Percentiles rank a stretch among this genome's conserved stretches.
These are phyloP conservation scores for Morpho achilles DNA, from an alignment of 2,888 invertebrate genomes.

Conservation along the genomic window DNA sequence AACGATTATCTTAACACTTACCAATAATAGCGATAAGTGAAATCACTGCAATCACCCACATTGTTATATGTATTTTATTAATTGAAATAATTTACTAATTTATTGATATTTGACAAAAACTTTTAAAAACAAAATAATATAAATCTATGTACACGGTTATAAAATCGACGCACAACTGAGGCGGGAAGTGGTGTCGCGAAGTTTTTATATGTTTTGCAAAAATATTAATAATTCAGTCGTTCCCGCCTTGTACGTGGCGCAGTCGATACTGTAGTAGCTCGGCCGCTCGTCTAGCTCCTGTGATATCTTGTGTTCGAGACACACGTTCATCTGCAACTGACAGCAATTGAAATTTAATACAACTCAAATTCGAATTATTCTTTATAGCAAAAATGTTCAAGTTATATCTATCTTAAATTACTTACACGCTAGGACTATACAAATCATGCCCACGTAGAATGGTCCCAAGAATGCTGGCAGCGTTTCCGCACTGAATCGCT, in stretches of 20 bases:
- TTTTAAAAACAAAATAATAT: neutral
- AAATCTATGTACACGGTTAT: conserved; percentile 36
- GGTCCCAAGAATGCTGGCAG: no score
- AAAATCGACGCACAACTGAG: conserved; percentile 42
- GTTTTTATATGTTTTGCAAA: conserved; percentile 57
- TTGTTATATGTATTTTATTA: conserved; percentile 26
- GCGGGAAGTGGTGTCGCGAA: conserved; percentile 29
- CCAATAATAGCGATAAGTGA: conserved; percentile 43
- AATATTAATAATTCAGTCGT: conserved; percentile 10
- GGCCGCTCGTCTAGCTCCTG: conserved; percentile 11
- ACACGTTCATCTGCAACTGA: conserved; percentile 7
- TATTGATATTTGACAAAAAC: neutral
- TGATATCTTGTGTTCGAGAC: conserved; percentile 19
- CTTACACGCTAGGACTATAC: no score
- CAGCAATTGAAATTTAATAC: neutral
- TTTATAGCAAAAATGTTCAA: no score
- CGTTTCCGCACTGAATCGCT: no score
- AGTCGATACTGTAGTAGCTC: conserved; percentile 25
- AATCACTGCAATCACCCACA: conserved; percentile 41
- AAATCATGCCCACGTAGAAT: no score
- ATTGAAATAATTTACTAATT: no score
- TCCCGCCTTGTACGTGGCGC: conserved; percentile 16
- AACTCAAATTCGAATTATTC: no score
- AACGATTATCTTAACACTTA: conserved; percentile 31
- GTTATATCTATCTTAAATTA: no score